A percentile compares a stretch with the other conserved stretches of the same genome.
phyloP scores from a whole-genome alignment of 2,113 vertebrate species.

The Columba livia region DNA sequence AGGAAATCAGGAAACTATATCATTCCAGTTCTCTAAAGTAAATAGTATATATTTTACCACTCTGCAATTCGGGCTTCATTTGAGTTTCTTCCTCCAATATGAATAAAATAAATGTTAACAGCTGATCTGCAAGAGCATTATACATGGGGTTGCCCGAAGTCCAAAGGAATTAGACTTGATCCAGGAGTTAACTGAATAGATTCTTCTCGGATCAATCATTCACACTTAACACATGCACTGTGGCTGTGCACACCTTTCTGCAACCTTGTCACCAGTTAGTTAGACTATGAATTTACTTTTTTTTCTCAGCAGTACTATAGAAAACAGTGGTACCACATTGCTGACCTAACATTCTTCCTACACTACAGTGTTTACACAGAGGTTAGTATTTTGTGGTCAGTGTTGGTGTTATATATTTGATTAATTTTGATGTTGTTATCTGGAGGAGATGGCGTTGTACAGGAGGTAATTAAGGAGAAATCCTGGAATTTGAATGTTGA shows the following conservation, averaged over 20 bases:
- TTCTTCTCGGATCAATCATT: not conserved
- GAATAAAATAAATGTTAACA: not conserved
- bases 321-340: not conserved
- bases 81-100: not conserved
- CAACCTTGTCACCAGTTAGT: not conserved
- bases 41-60: not conserved
- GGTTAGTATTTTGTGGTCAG: not conserved
- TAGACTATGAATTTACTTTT: not conserved
- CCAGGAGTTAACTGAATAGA: not conserved
- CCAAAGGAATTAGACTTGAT: not conserved
- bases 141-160: not conserved
- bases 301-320: not conserved
- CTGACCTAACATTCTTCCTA: not conserved
- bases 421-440: not conserved
- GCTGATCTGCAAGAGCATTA: not conserved
- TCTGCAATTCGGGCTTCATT: not conserved
- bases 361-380: not conserved
- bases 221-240: rapidly evolving
- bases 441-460: not conserved
- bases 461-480: not conserved
- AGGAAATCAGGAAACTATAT: not conserved
- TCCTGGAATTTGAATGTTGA: not conserved
- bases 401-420: not conserved
- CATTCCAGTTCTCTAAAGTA: not conserved
- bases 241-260: not conserved